Conservation (phyloP, 2,888 invertebrate species). For the Xylota segnis region DNA sequence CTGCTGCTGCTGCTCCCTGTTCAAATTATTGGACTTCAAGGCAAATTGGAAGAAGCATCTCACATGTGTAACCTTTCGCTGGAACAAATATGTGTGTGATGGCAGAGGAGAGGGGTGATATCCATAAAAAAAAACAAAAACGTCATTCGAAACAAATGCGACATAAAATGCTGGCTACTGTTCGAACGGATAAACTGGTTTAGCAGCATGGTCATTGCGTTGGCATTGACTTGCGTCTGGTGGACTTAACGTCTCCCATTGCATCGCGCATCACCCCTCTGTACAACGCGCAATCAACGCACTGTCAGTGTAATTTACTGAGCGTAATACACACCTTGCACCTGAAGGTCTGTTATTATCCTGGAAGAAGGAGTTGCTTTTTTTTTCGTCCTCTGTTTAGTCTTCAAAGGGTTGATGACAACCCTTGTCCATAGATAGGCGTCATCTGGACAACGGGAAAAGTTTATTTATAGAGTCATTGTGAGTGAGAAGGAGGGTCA, state of each 20-base stretch:
- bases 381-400: neutral
- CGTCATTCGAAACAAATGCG: constrained; percentile 74
- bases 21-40: constrained; percentile 74
- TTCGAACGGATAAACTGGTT: constrained; percentile 65
- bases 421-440: constrained; percentile 40
- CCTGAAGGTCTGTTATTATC: constrained; percentile 73
- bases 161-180: constrained; percentile 72
- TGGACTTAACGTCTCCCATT: constrained; percentile 23
- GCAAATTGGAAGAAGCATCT: constrained; percentile 76
- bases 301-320: constrained; percentile 74
- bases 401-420: constrained; percentile 67
- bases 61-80: constrained; percentile 77
- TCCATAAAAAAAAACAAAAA: constrained; percentile 28
- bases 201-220: constrained; percentile 37
- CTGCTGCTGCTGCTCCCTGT: constrained; percentile 37
- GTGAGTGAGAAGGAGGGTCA: constrained; percentile 25
- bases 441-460: constrained; percentile 68
- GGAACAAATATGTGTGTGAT: constrained; percentile 67
- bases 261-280: constrained; percentile 36
- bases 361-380: constrained; percentile 35
- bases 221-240: constrained; percentile 20
- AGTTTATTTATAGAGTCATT: constrained; percentile 65
- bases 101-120: constrained; percentile 10
- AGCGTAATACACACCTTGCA: constrained; percentile 75
- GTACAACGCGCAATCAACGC: constrained; percentile 65